phyloP scores from a whole-genome alignment of 2,113 vertebrate species.

The Ceyx melanurus region DNA sequence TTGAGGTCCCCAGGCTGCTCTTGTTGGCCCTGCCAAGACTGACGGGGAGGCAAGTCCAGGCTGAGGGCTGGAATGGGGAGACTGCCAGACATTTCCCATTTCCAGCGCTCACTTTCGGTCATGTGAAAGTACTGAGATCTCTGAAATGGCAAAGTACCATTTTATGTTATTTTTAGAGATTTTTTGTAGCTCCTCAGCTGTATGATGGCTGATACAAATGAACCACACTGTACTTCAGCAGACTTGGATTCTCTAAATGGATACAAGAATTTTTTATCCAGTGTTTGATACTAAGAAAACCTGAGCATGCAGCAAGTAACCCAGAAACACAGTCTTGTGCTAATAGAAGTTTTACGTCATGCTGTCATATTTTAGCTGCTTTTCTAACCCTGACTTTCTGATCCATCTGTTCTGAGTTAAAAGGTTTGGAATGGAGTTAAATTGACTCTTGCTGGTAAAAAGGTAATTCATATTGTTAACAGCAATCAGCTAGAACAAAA shows the following conservation, averaged over 20 bases:
- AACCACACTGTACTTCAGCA: background rate
- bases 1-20: background rate
- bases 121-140: background rate
- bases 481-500: background rate
- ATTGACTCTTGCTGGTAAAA: constrained; percentile 1
- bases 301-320: background rate
- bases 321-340: background rate
- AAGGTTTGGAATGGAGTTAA: constrained; percentile 15
- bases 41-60: background rate
- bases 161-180: constrained; percentile 4
- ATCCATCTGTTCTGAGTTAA: constrained; percentile 45
- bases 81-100: background rate
- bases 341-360: background rate
- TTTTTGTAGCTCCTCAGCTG: constrained; percentile 12
- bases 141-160: background rate
- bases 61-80: background rate
- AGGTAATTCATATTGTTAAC: constrained; percentile 28
- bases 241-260: background rate
- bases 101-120: background rate
- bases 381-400: constrained; percentile 13
- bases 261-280: background rate
- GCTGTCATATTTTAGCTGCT: background rate
- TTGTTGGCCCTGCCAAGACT: background rate
- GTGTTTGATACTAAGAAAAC: background rate
- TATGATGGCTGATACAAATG: background rate